These are phyloP conservation scores for Andrena bicolor DNA, from an alignment of 2,888 invertebrate species.

Conservation along the genomic window DNA sequence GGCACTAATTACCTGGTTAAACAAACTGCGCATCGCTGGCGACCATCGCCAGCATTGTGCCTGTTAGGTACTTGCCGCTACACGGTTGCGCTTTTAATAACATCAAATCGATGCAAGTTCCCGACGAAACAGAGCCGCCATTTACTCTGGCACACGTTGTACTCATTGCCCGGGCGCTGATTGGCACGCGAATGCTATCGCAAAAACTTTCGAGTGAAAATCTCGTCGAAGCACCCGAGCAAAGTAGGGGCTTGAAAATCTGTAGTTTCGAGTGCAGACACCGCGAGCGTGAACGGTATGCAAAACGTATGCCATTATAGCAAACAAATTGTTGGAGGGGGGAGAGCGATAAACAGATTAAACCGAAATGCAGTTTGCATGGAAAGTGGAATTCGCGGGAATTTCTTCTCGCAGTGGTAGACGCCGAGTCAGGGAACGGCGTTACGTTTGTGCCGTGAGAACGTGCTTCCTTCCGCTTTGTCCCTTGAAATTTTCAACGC, in stretches of 20 bases:
- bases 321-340: constrained; percentile 44
- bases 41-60: background rate
- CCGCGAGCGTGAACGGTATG: constrained; percentile 24
- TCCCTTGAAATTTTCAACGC: background rate
- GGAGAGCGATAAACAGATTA: constrained; percentile 47
- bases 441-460: background rate
- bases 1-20: constrained; percentile 43
- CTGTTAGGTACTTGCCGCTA: background rate
- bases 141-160: background rate
- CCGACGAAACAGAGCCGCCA: background rate
- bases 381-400: constrained; percentile 46
- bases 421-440: background rate
- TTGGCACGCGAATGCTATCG: background rate
- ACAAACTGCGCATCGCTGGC: constrained; percentile 37
- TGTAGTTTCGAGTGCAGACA: background rate
- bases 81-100: constrained; percentile 33
- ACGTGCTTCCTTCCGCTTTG: background rate
- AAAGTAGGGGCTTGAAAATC: background rate
- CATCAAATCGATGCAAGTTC: constrained; percentile 24
- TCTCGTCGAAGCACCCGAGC: background rate
- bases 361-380: constrained; percentile 48
- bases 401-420: constrained; percentile 25
- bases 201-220: background rate
- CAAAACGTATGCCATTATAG: constrained; percentile 29
- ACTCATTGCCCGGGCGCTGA: background rate